These are phyloP conservation scores for Muscicapa adusta DNA, from an alignment of 2,113 vertebrate genomes.

Conservation along the genomic window DNA sequence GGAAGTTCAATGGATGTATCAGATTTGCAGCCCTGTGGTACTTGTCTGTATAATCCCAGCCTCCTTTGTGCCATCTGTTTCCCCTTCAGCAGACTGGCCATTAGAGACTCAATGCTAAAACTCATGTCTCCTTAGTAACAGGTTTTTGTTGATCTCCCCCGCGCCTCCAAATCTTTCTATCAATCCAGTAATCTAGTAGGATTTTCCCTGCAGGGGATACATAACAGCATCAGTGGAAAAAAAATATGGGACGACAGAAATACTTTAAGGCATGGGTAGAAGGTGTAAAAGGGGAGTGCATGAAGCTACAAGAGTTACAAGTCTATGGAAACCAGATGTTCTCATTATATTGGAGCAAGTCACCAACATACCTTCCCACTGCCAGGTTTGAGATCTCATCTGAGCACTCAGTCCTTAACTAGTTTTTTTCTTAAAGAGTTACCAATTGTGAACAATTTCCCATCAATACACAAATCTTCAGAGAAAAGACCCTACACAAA, in stretches of 20 bases:
- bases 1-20: background rate
- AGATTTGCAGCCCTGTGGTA: constrained; percentile 1
- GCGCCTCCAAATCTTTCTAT: background rate
- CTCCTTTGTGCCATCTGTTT: constrained; percentile 57
- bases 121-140: constrained; percentile 38
- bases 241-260: background rate
- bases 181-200: constrained; percentile 38
- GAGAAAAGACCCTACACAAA: background rate
- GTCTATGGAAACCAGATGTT: background rate
- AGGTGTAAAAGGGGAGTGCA: background rate
- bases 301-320: background rate
- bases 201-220: constrained; percentile 24
- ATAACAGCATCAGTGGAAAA: background rate
- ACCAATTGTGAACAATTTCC: background rate
- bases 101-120: constrained; percentile 3
- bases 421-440: background rate
- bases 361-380: background rate
- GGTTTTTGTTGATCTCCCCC: constrained; percentile 32
- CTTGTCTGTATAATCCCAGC: constrained; percentile 7
- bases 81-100: constrained; percentile 1
- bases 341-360: background rate
- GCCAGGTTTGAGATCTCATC: background rate
- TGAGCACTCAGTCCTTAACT: background rate
- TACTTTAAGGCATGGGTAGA: background rate
- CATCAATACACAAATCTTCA: background rate